These are phyloP conservation scores for Sturmia bella DNA, from an alignment of 2,888 invertebrate genomes.

Conservation along the genomic window DNA sequence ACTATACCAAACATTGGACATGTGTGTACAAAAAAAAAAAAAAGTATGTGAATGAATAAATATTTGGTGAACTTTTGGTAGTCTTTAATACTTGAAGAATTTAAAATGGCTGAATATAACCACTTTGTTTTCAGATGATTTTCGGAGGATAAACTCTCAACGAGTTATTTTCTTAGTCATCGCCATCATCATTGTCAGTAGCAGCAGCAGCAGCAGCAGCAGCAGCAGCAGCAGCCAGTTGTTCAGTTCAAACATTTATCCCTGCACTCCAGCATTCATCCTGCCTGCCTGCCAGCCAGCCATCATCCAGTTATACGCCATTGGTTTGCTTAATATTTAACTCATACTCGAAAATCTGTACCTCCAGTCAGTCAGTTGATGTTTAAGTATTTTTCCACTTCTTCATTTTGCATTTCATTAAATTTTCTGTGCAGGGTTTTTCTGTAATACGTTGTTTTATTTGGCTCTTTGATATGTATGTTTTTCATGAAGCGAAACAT, in stretches of 20 bases:
- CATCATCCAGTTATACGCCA: constrained; percentile 47
- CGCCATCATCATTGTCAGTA: constrained; percentile 7
- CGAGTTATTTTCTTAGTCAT: constrained; percentile 51
- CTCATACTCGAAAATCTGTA: constrained; percentile 6
- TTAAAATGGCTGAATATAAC: constrained; percentile 34
- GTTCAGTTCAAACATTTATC: constrained; percentile 4
- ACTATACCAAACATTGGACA: constrained; percentile 35
- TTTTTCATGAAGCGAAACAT: constrained; percentile 66
- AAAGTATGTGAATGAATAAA: constrained; percentile 8
- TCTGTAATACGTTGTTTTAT: constrained; percentile 42
- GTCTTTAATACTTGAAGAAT: constrained; percentile 32
- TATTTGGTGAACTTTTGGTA: constrained; percentile 26
- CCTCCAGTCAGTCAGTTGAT: constrained; percentile 14
- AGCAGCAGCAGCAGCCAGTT: background rate
- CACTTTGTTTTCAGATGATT: background rate
- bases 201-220: too few species aligned
- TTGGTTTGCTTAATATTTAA: constrained; percentile 65
- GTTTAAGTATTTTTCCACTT: constrained; percentile 21
- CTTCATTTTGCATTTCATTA: constrained; percentile 41
- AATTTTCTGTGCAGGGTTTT: constrained; percentile 20
- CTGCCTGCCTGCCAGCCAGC: constrained; percentile 1
- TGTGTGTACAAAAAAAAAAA: background rate
- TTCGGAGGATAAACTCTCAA: constrained; percentile 1
- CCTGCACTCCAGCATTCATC: constrained; percentile 14
- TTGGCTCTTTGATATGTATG: constrained; percentile 59